Percentiles rank a stretch among this genome's conserved stretches.
Conservation (phyloP, 2,797 vertebrate species). For the Argentina silus region DNA sequence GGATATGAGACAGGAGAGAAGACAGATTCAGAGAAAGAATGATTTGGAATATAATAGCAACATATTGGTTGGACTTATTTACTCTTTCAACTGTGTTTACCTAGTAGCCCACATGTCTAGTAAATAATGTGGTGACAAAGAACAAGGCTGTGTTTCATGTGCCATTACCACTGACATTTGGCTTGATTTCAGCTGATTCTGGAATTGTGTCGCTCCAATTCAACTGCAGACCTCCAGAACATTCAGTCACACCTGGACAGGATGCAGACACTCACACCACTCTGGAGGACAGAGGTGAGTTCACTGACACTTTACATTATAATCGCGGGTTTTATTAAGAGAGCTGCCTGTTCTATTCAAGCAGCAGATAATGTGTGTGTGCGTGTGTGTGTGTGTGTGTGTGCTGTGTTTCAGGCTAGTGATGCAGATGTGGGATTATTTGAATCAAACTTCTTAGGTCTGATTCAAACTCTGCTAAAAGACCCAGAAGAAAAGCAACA, state of each 20-base stretch:
- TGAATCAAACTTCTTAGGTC: slow-evolving; percentile 71
- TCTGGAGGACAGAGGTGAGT: slow-evolving; percentile 61
- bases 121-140: neutral
- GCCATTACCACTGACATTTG: neutral
- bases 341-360: too few species aligned
- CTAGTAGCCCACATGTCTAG: too few species aligned
- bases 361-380: neutral
- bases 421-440: slow-evolving; percentile 46
- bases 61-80: neutral
- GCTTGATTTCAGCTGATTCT: slow-evolving; percentile 56
- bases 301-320: neutral
- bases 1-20: neutral
- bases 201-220: slow-evolving; percentile 59
- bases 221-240: slow-evolving; percentile 49
- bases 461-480: slow-evolving; percentile 60
- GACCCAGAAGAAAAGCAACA: slow-evolving; percentile 40
- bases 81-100: neutral
- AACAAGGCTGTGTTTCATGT: neutral
- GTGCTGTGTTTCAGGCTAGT: slow-evolving; percentile 40
- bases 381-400: neutral
- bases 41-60: neutral
- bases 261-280: slow-evolving; percentile 57
- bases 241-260: slow-evolving; percentile 62
- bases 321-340: too few species aligned
- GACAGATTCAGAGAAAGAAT: too few species aligned